Evolutionary conservation across 2,113 vertebrate species (phyloP).

Genomic region (Bubo bubo): DNA sequence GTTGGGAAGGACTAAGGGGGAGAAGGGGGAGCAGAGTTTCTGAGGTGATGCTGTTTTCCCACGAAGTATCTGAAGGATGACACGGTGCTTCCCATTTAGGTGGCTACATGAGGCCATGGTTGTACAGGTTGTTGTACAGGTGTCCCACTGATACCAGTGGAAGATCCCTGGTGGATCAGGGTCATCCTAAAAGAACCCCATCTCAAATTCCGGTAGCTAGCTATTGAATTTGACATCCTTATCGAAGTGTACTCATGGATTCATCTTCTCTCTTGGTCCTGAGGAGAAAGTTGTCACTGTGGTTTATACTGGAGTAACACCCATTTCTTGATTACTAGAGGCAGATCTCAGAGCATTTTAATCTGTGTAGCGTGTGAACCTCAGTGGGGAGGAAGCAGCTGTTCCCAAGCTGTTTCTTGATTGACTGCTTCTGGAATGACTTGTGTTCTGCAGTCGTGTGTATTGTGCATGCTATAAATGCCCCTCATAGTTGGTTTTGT

Average conservation of each 20-base stretch:
- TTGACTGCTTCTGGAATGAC: background rate
- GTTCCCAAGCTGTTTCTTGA: background rate
- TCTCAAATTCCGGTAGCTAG: background rate
- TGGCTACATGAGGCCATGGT: background rate
- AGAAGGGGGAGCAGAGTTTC: background rate
- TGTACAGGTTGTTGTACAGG: background rate
- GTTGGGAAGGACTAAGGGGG: background rate
- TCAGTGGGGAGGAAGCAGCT: background rate
- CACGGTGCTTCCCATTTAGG: background rate
- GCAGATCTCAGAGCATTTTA: background rate
- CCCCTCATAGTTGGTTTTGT: background rate
- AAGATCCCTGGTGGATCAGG: background rate
- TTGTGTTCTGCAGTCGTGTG: background rate
- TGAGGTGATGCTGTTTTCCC: background rate
- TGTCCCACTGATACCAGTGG: background rate
- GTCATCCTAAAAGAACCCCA: background rate
- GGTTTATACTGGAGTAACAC: background rate
- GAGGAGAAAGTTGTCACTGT: background rate
- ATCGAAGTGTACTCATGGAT: fast-evolving
- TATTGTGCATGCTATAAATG: background rate
- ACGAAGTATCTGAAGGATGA: background rate
- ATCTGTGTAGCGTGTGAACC: background rate
- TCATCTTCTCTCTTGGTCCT: background rate
- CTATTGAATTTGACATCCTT: background rate
- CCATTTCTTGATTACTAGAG: background rate